A percentile compares a stretch with the other conserved stretches of the same genome.
Evolutionary conservation across 2,888 invertebrate genomes (phyloP).

Genomic region (Andrena trimmerana): DNA sequence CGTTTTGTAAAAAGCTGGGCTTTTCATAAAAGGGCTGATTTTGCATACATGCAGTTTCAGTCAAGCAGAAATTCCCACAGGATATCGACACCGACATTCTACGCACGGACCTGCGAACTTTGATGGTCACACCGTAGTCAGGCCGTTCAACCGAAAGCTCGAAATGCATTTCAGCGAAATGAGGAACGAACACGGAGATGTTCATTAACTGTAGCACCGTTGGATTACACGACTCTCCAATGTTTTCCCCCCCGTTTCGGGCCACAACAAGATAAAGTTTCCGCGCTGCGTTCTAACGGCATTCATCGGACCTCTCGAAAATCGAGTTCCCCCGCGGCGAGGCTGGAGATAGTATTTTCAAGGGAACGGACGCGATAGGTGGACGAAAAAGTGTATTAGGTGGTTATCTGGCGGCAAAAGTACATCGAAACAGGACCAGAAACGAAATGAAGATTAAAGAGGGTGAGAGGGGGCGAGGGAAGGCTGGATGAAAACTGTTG

Average conservation of each 20-base stretch:
- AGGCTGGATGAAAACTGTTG: conserved; percentile 12
- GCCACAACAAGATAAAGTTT: conserved; percentile 38
- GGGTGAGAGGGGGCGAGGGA: background rate
- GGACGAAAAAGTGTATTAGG: conserved; percentile 51
- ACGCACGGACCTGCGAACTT: too few relatives aligned
- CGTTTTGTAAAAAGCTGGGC: too few relatives aligned
- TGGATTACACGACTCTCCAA: conserved; percentile 44
- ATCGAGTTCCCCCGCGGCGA: conserved; percentile 50
- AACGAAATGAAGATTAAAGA: conserved; percentile 14
- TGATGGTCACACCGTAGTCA: too few relatives aligned
- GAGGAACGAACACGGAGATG: conserved; percentile 19
- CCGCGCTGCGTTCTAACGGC: conserved; percentile 8
- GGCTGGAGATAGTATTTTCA: conserved; percentile 40
- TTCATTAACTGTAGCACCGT: conserved; percentile 51
- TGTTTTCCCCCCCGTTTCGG: conserved; percentile 17
- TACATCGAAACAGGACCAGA: background rate
- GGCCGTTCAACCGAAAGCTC: conserved; percentile 9
- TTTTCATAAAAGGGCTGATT: too few relatives aligned
- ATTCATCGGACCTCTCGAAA: conserved; percentile 20
- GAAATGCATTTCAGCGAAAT: conserved; percentile 45
- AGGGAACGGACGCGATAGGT: conserved; percentile 14
- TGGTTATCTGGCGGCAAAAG: conserved; percentile 34
- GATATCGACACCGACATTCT: too few relatives aligned
- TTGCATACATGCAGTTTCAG: too few relatives aligned
- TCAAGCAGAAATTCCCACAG: too few relatives aligned